Conservation (phyloP, 2,797 vertebrate genomes). For the Simalia tracyae region DNA sequence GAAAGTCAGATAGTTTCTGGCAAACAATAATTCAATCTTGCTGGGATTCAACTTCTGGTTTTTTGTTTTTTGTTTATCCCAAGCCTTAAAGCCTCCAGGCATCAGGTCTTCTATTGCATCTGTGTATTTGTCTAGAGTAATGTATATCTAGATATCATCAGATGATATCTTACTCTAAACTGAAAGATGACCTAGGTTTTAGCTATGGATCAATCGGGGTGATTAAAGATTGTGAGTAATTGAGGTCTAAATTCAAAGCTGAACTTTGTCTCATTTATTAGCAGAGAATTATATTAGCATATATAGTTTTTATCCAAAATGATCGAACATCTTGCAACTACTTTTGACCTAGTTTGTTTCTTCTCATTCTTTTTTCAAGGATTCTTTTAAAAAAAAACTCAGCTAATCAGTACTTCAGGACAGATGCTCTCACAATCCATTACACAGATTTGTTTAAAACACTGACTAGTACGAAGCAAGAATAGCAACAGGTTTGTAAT, state of each 20-base stretch:
- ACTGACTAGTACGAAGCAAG: not conserved
- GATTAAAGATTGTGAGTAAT: not conserved
- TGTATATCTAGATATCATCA: not conserved
- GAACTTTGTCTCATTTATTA: not conserved
- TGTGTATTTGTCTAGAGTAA: not conserved
- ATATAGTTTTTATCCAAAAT: not conserved
- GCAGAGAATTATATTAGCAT: not conserved
- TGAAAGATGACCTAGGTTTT: not conserved
- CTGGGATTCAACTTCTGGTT: not conserved
- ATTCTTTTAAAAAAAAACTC: not conserved
- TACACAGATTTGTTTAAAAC: not conserved
- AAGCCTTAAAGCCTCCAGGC: not conserved
- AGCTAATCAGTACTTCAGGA: not conserved
- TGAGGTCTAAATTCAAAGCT: not conserved
- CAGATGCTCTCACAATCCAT: not conserved
- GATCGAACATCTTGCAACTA: not conserved
- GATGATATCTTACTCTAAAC: not conserved
- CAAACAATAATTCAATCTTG: not conserved
- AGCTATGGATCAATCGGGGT: not conserved
- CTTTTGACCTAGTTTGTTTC: not conserved
- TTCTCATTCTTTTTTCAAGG: not conserved
- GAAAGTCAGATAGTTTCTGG: not conserved
- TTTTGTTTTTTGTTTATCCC: not conserved
- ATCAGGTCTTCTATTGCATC: not conserved
- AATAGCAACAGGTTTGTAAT: not conserved